These are phyloP conservation scores for Myrmophylax atrothorax DNA, from an alignment of 2,113 vertebrate species.

Conservation along the genomic window DNA sequence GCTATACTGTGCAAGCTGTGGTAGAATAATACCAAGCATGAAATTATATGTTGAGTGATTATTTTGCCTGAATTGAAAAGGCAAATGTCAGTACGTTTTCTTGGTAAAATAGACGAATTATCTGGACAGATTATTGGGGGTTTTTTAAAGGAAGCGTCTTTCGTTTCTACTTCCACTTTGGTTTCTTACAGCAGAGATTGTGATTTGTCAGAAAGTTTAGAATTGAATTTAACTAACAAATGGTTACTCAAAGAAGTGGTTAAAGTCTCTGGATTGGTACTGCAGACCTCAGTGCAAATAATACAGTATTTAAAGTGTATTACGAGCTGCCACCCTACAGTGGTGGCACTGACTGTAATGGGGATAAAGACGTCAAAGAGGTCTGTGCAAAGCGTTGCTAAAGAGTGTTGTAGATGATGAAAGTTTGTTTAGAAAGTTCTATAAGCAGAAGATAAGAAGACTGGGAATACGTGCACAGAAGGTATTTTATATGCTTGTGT, in stretches of 20 bases:
- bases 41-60: background rate
- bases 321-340: background rate
- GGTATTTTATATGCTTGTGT: background rate
- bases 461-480: background rate
- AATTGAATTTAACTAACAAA: background rate
- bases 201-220: background rate
- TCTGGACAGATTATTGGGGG: background rate
- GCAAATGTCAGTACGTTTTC: background rate
- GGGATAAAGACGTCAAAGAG: background rate
- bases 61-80: background rate
- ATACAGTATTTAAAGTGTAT: background rate
- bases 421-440: background rate
- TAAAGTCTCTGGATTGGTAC: background rate
- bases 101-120: background rate
- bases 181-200: background rate
- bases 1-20: background rate
- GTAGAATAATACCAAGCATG: background rate
- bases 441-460: background rate
- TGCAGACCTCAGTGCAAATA: background rate
- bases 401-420: background rate
- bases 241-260: background rate
- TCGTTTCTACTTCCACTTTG: background rate
- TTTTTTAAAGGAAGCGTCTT: background rate
- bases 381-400: background rate
- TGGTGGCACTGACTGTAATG: background rate